Evolutionary conservation across 1,140 invertebrate genomes (phyloP).

Genomic region (Zaprionus lachaisei): DNA sequence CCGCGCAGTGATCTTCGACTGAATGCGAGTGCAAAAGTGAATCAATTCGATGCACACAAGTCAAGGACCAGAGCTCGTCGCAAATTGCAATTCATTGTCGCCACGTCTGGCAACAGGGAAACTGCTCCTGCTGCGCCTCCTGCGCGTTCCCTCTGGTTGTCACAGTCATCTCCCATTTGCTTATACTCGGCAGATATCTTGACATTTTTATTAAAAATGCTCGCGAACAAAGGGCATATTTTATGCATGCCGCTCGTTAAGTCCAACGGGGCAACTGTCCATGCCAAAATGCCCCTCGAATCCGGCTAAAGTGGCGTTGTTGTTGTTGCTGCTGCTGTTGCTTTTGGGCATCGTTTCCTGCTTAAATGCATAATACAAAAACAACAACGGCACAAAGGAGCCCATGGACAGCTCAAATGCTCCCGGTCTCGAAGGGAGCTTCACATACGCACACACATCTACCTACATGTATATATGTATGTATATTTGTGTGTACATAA

Average conservation of each 20-base stretch:
- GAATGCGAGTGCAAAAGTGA: constrained; percentile 22
- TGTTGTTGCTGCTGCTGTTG: constrained; percentile 19
- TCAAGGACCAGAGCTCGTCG: constrained; percentile 37
- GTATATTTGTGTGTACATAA: neutral
- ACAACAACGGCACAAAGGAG: constrained; percentile 35
- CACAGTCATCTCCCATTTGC: neutral
- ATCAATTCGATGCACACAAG: constrained; percentile 45
- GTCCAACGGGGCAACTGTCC: constrained; percentile 29
- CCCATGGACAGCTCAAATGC: constrained; percentile 36
- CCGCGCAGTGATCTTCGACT: constrained; percentile 25
- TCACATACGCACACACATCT: constrained; percentile 7
- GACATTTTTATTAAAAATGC: constrained; percentile 63
- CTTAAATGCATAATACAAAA: constrained; percentile 36
- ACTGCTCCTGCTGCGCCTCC: neutral
- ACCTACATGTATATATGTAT: neutral
- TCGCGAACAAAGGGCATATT: constrained; percentile 50
- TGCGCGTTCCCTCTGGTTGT: neutral
- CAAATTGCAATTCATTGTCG: constrained; percentile 63
- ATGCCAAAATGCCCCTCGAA: constrained; percentile 32
- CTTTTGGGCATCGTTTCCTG: constrained; percentile 43
- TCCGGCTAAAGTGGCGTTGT: constrained; percentile 27
- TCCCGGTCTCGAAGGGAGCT: constrained; percentile 23
- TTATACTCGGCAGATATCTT: constrained; percentile 32
- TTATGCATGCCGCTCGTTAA: constrained; percentile 54
- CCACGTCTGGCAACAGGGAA: constrained; percentile 12